A percentile compares a stretch with the other conserved stretches of the same genome.
Conservation (phyloP, 2,797 vertebrate species). For the Gymnothorax reevesii region DNA sequence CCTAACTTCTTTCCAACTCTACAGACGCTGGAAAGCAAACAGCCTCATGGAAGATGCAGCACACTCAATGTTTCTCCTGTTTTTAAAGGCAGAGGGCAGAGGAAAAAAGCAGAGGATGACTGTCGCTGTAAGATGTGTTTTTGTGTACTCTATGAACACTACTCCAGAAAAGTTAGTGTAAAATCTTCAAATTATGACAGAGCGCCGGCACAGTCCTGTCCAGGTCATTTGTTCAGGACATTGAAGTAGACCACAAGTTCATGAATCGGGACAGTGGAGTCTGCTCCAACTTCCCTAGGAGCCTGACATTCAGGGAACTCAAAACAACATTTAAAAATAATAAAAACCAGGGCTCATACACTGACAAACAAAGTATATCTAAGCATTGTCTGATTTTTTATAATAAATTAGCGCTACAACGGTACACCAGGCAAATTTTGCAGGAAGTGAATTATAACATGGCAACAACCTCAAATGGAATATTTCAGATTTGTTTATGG, state of each 20-base stretch:
- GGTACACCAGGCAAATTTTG: constrained; percentile 63
- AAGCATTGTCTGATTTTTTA: constrained; percentile 58
- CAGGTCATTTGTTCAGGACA: constrained; percentile 36
- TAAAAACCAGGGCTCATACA: constrained; percentile 39
- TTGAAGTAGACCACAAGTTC: constrained; percentile 40
- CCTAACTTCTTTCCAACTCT: neutral
- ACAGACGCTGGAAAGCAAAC: neutral
- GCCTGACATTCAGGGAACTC: constrained; percentile 50
- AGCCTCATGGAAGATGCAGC: neutral
- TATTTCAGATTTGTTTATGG: constrained; percentile 43
- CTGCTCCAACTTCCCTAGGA: constrained; percentile 46
- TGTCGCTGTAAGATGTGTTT: neutral
- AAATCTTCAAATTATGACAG: constrained; percentile 7
- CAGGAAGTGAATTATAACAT: constrained; percentile 51
- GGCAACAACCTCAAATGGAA: constrained; percentile 52
- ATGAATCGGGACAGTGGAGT: constrained; percentile 19
- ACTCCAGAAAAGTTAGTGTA: constrained; percentile 1
- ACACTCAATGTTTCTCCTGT: neutral
- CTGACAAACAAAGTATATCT: constrained; percentile 48
- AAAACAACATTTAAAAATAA: constrained; percentile 49
- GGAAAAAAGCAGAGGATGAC: neutral
- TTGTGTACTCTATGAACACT: neutral
- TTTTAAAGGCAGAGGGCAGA: neutral
- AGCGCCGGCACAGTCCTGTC: constrained; percentile 5
- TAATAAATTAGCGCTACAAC: constrained; percentile 53